Conservation (phyloP, 2,888 invertebrate species). For the Encarsia formosa region DNA sequence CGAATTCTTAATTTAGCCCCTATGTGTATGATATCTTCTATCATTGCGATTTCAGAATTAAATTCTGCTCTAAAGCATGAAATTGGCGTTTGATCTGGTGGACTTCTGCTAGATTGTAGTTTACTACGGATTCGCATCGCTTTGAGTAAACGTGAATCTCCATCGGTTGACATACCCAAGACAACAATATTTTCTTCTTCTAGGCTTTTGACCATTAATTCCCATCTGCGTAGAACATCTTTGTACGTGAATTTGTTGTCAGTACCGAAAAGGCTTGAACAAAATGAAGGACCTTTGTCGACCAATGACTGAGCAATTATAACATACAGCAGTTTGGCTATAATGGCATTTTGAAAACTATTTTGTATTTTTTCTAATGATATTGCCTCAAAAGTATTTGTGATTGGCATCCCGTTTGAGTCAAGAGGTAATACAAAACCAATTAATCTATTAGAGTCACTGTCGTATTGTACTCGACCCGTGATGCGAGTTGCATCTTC, state of each 20-base stretch:
- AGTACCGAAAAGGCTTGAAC: conserved; percentile 31
- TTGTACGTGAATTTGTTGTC: conserved; percentile 33
- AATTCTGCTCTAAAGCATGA: conserved; percentile 24
- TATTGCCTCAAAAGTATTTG: conserved; percentile 25
- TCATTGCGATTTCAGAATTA: conserved; percentile 14
- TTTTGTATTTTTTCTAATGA: conserved; percentile 27
- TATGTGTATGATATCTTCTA: conserved; percentile 35
- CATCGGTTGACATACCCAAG: no score
- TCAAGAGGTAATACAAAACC: conserved; percentile 32
- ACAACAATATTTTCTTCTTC: conserved; percentile 28
- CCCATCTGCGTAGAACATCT: conserved; percentile 31
- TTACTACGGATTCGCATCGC: conserved; percentile 29
- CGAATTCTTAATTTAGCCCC: conserved; percentile 32
- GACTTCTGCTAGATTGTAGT: conserved; percentile 21
- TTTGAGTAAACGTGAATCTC: conserved; percentile 33
- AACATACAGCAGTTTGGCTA: conserved; percentile 27
- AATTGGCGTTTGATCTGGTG: conserved; percentile 8
- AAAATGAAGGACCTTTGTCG: conserved; percentile 30
- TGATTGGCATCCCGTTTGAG: conserved; percentile 29
- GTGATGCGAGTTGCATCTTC: conserved; percentile 33
- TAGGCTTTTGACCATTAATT: conserved; percentile 25
- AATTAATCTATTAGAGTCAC: conserved; percentile 29
- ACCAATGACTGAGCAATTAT: conserved; percentile 31
- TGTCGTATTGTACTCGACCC: conserved; percentile 26
- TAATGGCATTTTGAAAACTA: conserved; percentile 19